These are phyloP conservation scores for Chironex yamaguchii DNA, from an alignment of 30 jellyfish, hydroid and myxozoan species.

Conservation along the genomic window DNA sequence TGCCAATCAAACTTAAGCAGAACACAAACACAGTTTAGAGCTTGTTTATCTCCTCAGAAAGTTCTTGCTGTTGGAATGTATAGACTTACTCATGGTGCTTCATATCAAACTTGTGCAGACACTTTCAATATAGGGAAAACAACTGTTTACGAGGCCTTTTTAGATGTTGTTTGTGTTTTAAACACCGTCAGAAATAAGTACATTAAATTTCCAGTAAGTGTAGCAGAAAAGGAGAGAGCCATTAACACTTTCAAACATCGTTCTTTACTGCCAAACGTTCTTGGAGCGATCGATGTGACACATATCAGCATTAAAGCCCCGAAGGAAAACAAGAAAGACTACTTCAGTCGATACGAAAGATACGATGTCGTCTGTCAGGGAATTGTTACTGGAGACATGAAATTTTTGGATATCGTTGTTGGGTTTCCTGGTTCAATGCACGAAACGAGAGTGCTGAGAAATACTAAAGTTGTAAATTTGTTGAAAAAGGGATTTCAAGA, in stretches of 20 bases:
- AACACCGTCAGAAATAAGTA: conserved; percentile 14
- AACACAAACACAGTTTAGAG: background rate
- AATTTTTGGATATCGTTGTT: conserved; percentile 20
- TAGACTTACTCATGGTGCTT: conserved; percentile 41
- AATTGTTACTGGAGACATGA: background rate
- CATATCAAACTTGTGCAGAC: conserved; percentile 48
- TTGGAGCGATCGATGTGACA: conserved; percentile 52
- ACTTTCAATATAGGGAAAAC: conserved; percentile 33
- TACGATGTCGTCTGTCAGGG: conserved; percentile 13
- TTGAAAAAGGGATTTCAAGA: conserved; percentile 8
- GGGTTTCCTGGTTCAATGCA: conserved; percentile 52
- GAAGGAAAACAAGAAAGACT: background rate
- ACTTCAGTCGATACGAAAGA: conserved; percentile 25
- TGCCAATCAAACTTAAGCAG: conserved; percentile 5
- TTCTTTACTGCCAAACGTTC: conserved; percentile 35
- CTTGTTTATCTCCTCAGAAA: conserved; percentile 20
- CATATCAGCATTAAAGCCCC: conserved; percentile 41
- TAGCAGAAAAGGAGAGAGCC: conserved; percentile 7
- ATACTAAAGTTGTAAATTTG: background rate
- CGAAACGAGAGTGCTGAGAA: conserved; percentile 38
- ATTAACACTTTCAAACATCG: conserved; percentile 18
- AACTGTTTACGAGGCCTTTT: conserved; percentile 33
- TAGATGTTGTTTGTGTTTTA: background rate
- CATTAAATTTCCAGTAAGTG: conserved; percentile 1
- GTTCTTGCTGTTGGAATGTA: conserved; percentile 42